These are phyloP conservation scores for Pteronura brasiliensis DNA, from an alignment of 2,113 vertebrate genomes.

Conservation along the genomic window DNA sequence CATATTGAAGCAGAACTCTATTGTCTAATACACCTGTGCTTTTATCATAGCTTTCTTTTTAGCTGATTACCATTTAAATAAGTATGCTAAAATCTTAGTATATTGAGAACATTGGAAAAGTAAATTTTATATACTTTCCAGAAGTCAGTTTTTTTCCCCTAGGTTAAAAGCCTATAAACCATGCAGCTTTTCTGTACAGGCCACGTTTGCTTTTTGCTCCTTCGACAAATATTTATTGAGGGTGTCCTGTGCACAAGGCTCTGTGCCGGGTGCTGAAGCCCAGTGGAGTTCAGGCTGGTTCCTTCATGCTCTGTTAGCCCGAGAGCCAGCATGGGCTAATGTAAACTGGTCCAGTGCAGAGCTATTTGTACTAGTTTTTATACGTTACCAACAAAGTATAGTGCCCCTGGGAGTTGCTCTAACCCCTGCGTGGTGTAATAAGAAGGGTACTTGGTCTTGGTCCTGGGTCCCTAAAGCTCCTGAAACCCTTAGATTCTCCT, in stretches of 20 bases:
- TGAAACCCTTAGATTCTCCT: neutral
- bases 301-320: neutral
- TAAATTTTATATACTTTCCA: constrained; percentile 16
- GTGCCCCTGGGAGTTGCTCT: neutral
- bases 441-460: neutral
- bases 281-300: neutral
- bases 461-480: neutral
- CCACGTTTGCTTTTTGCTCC: constrained; percentile 2
- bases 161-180: neutral
- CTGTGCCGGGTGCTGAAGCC: neutral
- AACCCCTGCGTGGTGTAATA: neutral
- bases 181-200: neutral
- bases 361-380: neutral
- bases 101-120: constrained; percentile 7
- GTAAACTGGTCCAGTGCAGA: neutral
- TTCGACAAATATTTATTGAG: constrained; percentile 14
- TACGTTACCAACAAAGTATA: neutral
- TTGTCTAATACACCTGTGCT: constrained; percentile 62
- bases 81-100: constrained; percentile 4
- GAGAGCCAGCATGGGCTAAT: neutral
- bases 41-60: constrained; percentile 59
- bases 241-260: neutral
- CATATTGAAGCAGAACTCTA: constrained; percentile 33
- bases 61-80: constrained; percentile 67
- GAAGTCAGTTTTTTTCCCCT: neutral